These are phyloP conservation scores for Colius striatus DNA, from an alignment of 2,113 vertebrate species.

Conservation along the genomic window DNA sequence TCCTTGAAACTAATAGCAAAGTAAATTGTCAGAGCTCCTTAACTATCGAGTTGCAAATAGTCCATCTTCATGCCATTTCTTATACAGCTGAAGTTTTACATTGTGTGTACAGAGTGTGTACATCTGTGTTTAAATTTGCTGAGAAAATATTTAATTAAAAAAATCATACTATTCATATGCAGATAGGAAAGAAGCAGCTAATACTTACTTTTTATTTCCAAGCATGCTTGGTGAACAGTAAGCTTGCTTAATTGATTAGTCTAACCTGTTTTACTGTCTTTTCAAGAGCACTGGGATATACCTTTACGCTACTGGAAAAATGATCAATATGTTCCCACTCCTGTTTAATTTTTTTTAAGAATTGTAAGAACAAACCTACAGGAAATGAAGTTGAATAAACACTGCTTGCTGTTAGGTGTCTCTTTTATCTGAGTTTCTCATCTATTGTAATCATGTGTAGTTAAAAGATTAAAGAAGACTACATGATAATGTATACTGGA, in stretches of 20 bases:
- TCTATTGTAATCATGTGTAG: background rate
- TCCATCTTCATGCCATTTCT: background rate
- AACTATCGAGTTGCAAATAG: background rate
- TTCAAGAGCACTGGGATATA: background rate
- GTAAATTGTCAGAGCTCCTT: background rate
- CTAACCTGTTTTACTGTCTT: background rate
- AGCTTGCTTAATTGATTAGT: background rate
- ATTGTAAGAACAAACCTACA: background rate
- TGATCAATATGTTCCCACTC: background rate
- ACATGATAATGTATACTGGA: background rate
- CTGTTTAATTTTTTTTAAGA: background rate
- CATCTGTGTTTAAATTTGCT: background rate
- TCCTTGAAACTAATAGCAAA: background rate
- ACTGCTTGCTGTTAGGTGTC: background rate
- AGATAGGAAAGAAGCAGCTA: background rate
- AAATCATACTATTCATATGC: rapidly evolving
- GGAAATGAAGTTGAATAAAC: background rate
- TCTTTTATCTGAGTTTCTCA: background rate
- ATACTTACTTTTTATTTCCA: background rate
- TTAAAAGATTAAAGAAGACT: background rate
- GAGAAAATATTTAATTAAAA: background rate
- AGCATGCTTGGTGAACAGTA: background rate
- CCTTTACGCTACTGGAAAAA: background rate
- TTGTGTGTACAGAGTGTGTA: background rate
- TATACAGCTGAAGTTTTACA: background rate